Percentiles rank a stretch among this genome's conserved stretches.
Conservation (phyloP, 2,888 invertebrate genomes). For the Coelopa pilipes region DNA sequence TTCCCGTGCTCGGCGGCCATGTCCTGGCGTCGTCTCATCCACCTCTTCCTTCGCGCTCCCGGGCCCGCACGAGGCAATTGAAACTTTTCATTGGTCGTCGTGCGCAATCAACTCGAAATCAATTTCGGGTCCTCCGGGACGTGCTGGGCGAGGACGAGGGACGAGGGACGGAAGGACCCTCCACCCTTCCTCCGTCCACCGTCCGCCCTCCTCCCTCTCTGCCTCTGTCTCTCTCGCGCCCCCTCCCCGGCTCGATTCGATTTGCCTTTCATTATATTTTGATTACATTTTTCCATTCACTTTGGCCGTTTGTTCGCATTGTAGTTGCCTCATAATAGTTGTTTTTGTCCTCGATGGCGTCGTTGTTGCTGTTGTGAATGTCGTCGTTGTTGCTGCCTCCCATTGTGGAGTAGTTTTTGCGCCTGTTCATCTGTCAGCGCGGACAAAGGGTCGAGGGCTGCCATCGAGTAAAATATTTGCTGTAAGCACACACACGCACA, state of each 20-base stretch:
- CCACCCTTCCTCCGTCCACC: no score
- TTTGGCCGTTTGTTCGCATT: background rate
- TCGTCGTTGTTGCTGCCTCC: background rate
- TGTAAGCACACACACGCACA: slow-evolving; percentile 6
- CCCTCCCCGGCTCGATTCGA: no score
- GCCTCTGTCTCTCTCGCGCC: no score
- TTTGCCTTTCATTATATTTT: slow-evolving; percentile 1
- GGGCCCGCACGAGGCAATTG: slow-evolving; percentile 38
- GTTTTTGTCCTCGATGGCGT: background rate
- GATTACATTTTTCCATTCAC: slow-evolving; percentile 14
- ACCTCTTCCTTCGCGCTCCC: slow-evolving; percentile 29
- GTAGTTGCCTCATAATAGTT: background rate
- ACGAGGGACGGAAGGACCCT: no score
- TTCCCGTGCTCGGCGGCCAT: background rate
- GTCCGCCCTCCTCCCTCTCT: no score
- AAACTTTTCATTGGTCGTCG: slow-evolving; percentile 35
- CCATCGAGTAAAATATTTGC: slow-evolving; percentile 28
- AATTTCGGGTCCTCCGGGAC: slow-evolving; percentile 16
- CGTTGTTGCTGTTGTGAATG: background rate
- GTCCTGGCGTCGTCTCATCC: slow-evolving; percentile 13
- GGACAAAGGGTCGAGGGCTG: slow-evolving; percentile 19
- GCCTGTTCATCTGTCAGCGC: slow-evolving; percentile 34
- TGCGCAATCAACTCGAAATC: slow-evolving; percentile 30
- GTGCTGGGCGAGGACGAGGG: background rate
- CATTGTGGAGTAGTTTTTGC: slow-evolving; percentile 16